Evolutionary conservation across 1,140 invertebrate species (phyloP).

Genomic region (Temnothorax longispinosus): DNA sequence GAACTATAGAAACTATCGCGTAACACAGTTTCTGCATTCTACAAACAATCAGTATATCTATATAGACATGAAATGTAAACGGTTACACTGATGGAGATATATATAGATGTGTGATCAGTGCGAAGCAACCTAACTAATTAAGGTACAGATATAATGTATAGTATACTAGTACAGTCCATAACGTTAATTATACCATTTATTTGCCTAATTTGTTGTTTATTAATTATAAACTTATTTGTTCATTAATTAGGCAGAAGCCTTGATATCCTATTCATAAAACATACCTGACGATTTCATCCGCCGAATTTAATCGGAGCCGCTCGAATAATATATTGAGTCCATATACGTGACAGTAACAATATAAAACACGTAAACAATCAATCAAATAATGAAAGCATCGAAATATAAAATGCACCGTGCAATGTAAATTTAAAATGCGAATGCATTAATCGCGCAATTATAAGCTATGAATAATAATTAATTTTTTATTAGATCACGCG

Average conservation of each 20-base stretch:
- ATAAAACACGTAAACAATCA: slow-evolving; percentile 32
- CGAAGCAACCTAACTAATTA: slow-evolving; percentile 56
- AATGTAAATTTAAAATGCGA: slow-evolving; percentile 23
- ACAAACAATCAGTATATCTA: slow-evolving; percentile 50
- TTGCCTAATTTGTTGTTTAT: slow-evolving; percentile 48
- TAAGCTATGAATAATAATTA: slow-evolving; percentile 11
- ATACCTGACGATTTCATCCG: background rate
- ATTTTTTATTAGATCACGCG: slow-evolving; percentile 4
- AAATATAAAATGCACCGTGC: slow-evolving; percentile 10
- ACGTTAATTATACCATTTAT: slow-evolving; percentile 58
- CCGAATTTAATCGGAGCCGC: slow-evolving; percentile 21
- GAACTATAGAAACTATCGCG: slow-evolving; percentile 42
- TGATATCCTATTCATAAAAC: slow-evolving; percentile 39
- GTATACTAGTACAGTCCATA: slow-evolving; percentile 24
- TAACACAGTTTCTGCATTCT: slow-evolving; percentile 56
- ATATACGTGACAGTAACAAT: slow-evolving; percentile 19
- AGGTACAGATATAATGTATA: slow-evolving; percentile 37
- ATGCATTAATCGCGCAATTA: background rate
- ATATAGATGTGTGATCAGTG: slow-evolving; percentile 47
- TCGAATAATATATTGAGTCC: background rate
- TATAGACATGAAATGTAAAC: slow-evolving; percentile 54
- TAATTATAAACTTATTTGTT: too few species aligned
- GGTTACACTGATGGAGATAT: slow-evolving; percentile 45
- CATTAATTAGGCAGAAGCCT: slow-evolving; percentile 45
- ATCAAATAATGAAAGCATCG: slow-evolving; percentile 30